A percentile compares a stretch with the other conserved stretches of the same genome.
Conservation (phyloP, 2,113 vertebrate species). For the Oryzias celebensis region DNA sequence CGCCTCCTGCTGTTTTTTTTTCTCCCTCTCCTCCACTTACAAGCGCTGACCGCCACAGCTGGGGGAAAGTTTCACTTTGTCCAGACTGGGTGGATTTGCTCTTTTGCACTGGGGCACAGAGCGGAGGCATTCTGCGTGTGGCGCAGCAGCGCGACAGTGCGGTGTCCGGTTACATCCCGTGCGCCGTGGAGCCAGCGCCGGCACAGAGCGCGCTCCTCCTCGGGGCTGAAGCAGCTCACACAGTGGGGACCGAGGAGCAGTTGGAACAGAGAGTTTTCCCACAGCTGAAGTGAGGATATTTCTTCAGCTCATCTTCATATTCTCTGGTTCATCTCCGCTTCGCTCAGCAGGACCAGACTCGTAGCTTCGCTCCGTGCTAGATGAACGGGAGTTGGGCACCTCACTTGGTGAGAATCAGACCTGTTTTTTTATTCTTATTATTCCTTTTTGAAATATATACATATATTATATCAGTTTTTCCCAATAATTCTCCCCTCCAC, state of each 20-base stretch:
- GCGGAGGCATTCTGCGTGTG: conserved; percentile 59
- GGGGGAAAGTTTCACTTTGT: conserved; percentile 38
- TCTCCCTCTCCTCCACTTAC: neutral
- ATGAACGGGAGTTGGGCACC: conserved; percentile 72
- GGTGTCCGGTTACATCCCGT: conserved; percentile 73
- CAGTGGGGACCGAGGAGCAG: conserved; percentile 30
- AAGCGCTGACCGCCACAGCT: conserved; percentile 5
- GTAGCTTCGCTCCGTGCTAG: conserved; percentile 60
- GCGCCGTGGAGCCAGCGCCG: conserved; percentile 60
- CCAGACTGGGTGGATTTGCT: neutral
- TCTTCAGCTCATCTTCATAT: conserved; percentile 26
- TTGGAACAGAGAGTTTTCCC: conserved; percentile 30
- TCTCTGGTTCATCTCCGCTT: conserved; percentile 15
- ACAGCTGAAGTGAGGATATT: conserved; percentile 56
- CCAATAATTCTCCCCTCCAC: too few relatives aligned
- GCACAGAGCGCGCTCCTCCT: conserved; percentile 56
- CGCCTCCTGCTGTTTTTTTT: conserved; percentile 2
- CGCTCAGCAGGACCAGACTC: conserved; percentile 56
- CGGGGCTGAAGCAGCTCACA: conserved; percentile 50
- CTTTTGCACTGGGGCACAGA: conserved; percentile 14
- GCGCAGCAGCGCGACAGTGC: conserved; percentile 69
- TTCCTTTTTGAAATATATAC: too few relatives aligned
- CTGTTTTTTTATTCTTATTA: too few relatives aligned
- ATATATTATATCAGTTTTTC: too few relatives aligned
- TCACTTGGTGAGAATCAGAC: conserved; percentile 69